Percentiles rank a stretch among this genome's conserved stretches.
These are phyloP conservation scores for Cheilosia grossa DNA, from an alignment of 2,888 invertebrate species.

Conservation along the genomic window DNA sequence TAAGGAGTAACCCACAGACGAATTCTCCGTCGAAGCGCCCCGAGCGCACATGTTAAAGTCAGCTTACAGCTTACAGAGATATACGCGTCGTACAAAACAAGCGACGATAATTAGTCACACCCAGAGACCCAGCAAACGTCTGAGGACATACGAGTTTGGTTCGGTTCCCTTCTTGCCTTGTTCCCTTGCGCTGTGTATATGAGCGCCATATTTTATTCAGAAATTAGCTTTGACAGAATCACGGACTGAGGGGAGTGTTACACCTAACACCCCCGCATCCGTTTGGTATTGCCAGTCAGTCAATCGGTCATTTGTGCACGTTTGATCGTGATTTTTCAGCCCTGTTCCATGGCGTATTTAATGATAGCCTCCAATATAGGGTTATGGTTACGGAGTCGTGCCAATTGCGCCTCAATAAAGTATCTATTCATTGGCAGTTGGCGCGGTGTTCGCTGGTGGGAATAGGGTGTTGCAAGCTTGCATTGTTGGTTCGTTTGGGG, in stretches of 20 bases:
- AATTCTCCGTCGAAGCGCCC: constrained; percentile 39
- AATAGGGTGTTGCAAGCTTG: constrained; percentile 62
- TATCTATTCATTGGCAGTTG: constrained; percentile 16
- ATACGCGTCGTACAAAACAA: constrained; percentile 28
- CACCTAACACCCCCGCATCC: constrained; percentile 45
- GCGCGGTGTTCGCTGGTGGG: constrained; percentile 9
- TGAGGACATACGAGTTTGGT: constrained; percentile 60
- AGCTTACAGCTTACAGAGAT: constrained; percentile 54
- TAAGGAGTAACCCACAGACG: constrained; percentile 65
- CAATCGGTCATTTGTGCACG: constrained; percentile 69
- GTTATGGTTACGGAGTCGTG: constrained; percentile 45
- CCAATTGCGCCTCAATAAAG: constrained; percentile 39
- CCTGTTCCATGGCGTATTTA: constrained; percentile 60
- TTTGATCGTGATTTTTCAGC: constrained; percentile 71
- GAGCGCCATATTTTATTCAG: constrained; percentile 56
- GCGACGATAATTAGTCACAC: constrained; percentile 74
- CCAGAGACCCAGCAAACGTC: constrained; percentile 44
- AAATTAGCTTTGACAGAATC: constrained; percentile 60
- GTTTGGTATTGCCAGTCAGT: constrained; percentile 55
- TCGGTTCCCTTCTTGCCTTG: constrained; percentile 51
- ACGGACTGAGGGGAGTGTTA: constrained; percentile 15
- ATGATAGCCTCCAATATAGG: constrained; percentile 57
- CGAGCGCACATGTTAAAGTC: constrained; percentile 54
- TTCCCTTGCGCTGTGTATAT: constrained; percentile 12
- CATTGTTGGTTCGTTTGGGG: constrained; percentile 52